A percentile compares a stretch with the other conserved stretches of the same genome.
Conservation (phyloP, 2,797 vertebrate species). For the Hylomyscus alleni region DNA sequence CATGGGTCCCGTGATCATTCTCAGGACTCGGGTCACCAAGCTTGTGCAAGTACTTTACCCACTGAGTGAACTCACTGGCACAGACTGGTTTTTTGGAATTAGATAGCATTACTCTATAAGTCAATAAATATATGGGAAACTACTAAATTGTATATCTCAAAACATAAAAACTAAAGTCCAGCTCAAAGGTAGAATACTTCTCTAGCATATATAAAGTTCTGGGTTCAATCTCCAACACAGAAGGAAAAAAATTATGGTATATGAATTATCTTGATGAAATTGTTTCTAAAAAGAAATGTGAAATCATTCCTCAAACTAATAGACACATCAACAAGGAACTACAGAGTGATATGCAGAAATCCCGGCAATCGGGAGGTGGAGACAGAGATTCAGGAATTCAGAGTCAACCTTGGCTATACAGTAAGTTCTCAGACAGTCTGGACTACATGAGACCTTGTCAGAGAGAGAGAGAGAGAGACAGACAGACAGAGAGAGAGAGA, state of each 20-base stretch:
- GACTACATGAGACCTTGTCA: neutral
- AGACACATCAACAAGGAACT: neutral
- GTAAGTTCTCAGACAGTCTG: neutral
- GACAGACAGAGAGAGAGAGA: too few relatives aligned
- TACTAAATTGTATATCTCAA: neutral
- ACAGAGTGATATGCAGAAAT: neutral
- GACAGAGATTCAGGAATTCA: neutral
- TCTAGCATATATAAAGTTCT: neutral
- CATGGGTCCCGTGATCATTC: neutral
- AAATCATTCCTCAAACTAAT: neutral
- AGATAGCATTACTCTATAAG: neutral
- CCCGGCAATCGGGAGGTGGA: neutral
- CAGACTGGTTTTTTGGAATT: neutral
- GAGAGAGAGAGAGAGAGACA: too few relatives aligned
- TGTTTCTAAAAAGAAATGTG: neutral
- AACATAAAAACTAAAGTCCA: neutral
- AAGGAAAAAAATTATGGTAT: neutral
- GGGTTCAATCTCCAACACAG: neutral
- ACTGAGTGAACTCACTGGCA: neutral
- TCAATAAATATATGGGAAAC: constrained; percentile 1
- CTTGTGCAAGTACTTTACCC: neutral
- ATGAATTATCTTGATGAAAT: neutral
- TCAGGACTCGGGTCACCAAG: neutral
- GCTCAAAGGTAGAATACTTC: neutral
- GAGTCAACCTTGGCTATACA: neutral